phyloP scores from a whole-genome alignment of 2,888 invertebrate species.

The Drosophila falleni region DNA sequence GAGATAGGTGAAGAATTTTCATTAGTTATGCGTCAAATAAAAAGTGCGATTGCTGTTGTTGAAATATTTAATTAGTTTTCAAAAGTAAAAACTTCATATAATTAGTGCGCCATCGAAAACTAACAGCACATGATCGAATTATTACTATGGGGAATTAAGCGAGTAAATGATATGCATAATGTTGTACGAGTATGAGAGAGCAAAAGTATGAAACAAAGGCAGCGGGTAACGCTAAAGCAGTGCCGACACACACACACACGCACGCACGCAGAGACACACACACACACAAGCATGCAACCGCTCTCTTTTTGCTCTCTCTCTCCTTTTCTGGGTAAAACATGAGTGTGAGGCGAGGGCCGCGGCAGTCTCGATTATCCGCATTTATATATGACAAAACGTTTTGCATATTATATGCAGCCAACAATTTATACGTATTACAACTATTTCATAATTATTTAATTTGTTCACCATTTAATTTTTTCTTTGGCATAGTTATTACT shows the following conservation, averaged over 20 bases:
- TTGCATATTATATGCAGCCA: conserved; percentile 13
- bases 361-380: conserved; percentile 31
- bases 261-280: conserved; percentile 15
- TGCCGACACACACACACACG: conserved; percentile 59
- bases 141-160: conserved; percentile 55
- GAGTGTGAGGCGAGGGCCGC: conserved; percentile 36
- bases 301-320: conserved; percentile 37
- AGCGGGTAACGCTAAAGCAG: conserved; percentile 71
- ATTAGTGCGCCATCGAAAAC: conserved; percentile 23
- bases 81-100: conserved; percentile 9
- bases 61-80: conserved; percentile 12
- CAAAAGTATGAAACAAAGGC: conserved; percentile 69
- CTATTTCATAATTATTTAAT: conserved; percentile 6
- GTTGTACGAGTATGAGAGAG: conserved; percentile 39
- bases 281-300: conserved; percentile 16
- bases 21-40: conserved; percentile 27
- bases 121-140: conserved; percentile 72
- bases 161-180: conserved; percentile 74
- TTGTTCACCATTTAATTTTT: background rate
- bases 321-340: conserved; percentile 11
- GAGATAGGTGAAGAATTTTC: conserved; percentile 12
- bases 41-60: background rate
- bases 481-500: conserved; percentile 50
- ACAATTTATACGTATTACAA: conserved; percentile 19
- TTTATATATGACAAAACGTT: conserved; percentile 45